Evolutionary conservation across 1,140 invertebrate species (phyloP), one percentile per base, ranked within the genome.

Genomic region (Brachionus manjavacas): DNA sequence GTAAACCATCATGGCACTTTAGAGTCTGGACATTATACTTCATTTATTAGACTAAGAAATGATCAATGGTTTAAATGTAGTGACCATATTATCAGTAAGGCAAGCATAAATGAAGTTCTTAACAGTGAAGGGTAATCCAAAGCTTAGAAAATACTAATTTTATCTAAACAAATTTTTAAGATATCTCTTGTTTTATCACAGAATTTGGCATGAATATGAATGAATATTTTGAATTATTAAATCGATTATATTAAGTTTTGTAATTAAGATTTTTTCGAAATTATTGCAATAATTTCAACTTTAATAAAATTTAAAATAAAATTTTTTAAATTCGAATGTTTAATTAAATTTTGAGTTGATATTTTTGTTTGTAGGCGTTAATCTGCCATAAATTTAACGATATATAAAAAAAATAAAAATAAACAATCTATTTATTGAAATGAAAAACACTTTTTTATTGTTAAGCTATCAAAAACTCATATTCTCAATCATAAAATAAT

Each of bases 11-110:
- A 93, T 88, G 95, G 95, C 41, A 94, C 94, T 0, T 94, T 96
- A 92, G 94, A 95, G 86, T 93, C 93, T 2, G 95, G 95, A 0
- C 95, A 97, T 89, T 97, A 90, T 90, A 88, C 43, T 3, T 83
- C 28, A 41, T 35, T 60, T 20, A 85, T 66, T n/a, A n/a, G 52
- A 87, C 87, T 89, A 31, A 85, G 87, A 43, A 90, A 91, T 66
- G 89, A 91, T 87, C 93, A 92, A 87, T 97, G 95, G 95, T 94
- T 93, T 89, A 95, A 95, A 88, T 97, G 93, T 90, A 95, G 96
- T 90, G 95, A 97, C 88, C 94, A 96, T 89, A 91, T 95, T 86
- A 96, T 99, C 81, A 96, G 93, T 0, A 92, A 92, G 86, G 96
- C 95, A 11, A 93, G 93, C 86, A 90, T 96, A 25, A 92, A 94